phyloP scores from a whole-genome alignment of 2,797 vertebrate genomes.

The Petrocephalus sullivani region DNA sequence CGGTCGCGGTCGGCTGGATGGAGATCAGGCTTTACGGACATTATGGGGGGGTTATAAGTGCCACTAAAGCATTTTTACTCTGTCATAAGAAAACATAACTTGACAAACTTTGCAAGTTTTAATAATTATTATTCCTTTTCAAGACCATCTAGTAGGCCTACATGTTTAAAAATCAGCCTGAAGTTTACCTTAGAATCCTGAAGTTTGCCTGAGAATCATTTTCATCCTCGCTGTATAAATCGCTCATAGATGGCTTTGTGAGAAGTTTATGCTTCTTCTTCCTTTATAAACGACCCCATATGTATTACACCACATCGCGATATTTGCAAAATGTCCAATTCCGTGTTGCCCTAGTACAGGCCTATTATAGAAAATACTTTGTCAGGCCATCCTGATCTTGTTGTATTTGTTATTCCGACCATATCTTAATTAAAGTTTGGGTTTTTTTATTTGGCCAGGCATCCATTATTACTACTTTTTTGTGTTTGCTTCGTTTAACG shows the following conservation, averaged over 20 bases:
- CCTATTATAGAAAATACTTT: not conserved
- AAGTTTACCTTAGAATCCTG: not conserved
- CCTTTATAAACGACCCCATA: not conserved
- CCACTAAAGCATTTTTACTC: not conserved
- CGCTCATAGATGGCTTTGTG: not conserved
- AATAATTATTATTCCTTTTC: not conserved
- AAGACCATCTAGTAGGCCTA: not conserved
- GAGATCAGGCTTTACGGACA: not conserved
- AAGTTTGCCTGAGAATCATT: not conserved
- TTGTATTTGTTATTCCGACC: not conserved
- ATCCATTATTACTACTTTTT: not conserved
- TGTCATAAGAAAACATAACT: not conserved
- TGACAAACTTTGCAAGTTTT: not conserved
- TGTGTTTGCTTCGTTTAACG: not conserved
- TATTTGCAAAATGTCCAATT: not conserved
- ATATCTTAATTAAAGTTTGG: not conserved
- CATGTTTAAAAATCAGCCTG: not conserved
- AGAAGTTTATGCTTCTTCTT: not conserved
- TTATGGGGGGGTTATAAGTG: not conserved
- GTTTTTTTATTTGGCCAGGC: not conserved
- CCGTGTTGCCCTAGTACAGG: not conserved
- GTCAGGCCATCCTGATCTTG: not conserved
- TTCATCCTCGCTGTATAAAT: not conserved
- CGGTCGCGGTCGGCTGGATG: not conserved
- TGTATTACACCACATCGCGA: not conserved